Percentiles rank a stretch among this genome's conserved stretches.
These are phyloP conservation scores for Ctena decussata DNA, from an alignment of 2,888 invertebrate genomes.

Conservation along the genomic window DNA sequence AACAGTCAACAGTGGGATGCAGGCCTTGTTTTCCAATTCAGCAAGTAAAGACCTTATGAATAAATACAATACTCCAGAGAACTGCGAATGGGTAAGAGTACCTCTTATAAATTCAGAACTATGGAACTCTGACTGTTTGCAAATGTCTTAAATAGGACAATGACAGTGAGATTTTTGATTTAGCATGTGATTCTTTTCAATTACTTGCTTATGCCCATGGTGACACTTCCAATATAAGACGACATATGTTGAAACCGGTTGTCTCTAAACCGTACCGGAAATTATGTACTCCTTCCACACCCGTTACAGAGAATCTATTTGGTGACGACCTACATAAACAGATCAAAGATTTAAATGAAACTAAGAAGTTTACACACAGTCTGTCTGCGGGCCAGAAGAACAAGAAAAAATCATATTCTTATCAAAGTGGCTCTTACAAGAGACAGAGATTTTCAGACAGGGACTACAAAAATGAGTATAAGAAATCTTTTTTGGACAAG, in stretches of 20 bases:
- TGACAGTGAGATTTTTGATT: not conserved
- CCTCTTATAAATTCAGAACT: no score
- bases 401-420: not conserved
- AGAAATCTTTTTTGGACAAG: not conserved
- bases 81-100: no score
- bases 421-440: not conserved
- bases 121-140: no score
- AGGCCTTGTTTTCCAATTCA: no score
- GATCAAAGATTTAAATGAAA: not conserved
- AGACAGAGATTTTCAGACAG: not conserved
- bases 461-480: not conserved
- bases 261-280: not conserved
- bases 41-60: no score
- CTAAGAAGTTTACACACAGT: not conserved
- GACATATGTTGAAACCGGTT: not conserved
- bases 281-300: no score
- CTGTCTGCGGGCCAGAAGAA: not conserved
- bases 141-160: no score
- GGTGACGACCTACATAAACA: not conserved
- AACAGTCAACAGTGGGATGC: no score
- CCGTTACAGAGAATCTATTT: not conserved
- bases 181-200: not conserved
- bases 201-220: not conserved
- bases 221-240: not conserved
- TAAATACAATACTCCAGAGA: no score